These are phyloP conservation scores for Cephus rjabovi DNA, from an alignment of 2,888 invertebrate species.

Conservation along the genomic window DNA sequence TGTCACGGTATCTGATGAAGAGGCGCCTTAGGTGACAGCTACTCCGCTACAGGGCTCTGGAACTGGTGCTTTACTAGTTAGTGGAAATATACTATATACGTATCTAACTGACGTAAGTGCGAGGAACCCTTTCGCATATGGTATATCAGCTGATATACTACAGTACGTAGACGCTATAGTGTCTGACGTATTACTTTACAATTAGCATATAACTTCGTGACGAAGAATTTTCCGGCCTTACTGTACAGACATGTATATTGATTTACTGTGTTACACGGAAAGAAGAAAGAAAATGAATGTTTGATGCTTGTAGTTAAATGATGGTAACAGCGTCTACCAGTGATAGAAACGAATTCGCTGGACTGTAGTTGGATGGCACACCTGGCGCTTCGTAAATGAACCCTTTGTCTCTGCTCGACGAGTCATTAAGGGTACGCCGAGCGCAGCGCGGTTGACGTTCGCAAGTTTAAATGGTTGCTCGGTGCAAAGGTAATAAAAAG, in stretches of 20 bases:
- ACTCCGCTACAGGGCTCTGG: conserved; percentile 42
- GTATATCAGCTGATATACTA: neutral
- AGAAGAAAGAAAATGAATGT: neutral
- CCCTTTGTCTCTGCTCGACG: conserved; percentile 50
- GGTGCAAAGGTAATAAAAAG: conserved; percentile 39
- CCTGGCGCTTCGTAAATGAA: conserved; percentile 50
- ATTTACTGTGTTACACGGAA: neutral
- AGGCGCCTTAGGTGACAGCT: conserved; percentile 55
- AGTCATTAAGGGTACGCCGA: conserved; percentile 49
- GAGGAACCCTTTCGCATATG: neutral
- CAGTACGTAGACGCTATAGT: neutral
- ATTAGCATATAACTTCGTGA: neutral
- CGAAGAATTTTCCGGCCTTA: neutral
- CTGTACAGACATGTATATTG: neutral
- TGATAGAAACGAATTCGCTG: neutral
- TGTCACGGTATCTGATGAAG: conserved; percentile 59
- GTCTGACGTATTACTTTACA: neutral
- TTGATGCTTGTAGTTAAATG: neutral
- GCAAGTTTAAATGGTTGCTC: conserved; percentile 29
- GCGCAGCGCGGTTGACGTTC: conserved; percentile 4
- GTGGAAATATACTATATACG: neutral
- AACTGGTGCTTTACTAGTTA: neutral
- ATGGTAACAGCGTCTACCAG: neutral
- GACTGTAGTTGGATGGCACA: conserved; percentile 28
- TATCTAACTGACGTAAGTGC: neutral